These are phyloP conservation scores for Latrodectus geometricus DNA, from an alignment of 1,140 invertebrate genomes.

Conservation along the genomic window DNA sequence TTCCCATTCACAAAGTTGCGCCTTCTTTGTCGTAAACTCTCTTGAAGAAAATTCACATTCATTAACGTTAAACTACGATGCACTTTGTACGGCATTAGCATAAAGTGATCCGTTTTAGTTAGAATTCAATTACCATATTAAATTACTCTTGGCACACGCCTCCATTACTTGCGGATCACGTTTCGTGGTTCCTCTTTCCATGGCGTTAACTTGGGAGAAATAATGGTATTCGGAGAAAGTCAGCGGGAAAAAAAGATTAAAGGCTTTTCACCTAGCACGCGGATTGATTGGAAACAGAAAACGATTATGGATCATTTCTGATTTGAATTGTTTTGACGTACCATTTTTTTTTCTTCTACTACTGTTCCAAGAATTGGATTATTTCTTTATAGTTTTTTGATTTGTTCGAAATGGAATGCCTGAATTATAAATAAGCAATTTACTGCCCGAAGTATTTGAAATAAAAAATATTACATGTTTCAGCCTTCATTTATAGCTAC, in stretches of 20 bases:
- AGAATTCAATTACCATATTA: slow-evolving; percentile 50
- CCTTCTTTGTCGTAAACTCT: slow-evolving; percentile 1
- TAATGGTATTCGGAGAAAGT: background rate
- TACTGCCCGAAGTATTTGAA: too few species aligned
- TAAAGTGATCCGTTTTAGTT: slow-evolving; percentile 31
- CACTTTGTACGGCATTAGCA: slow-evolving; percentile 21
- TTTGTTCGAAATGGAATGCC: too few species aligned
- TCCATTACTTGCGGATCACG: slow-evolving; percentile 7
- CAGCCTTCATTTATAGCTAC: too few species aligned
- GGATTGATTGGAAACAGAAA: slow-evolving; percentile 6
- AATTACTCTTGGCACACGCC: slow-evolving; percentile 7
- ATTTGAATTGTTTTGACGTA: too few species aligned
- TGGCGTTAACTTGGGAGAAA: background rate
- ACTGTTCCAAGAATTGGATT: too few species aligned
- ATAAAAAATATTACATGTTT: too few species aligned
- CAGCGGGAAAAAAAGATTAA: background rate
- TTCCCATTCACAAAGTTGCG: slow-evolving; percentile 3
- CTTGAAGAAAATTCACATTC: slow-evolving; percentile 19
- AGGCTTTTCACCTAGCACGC: slow-evolving; percentile 10
- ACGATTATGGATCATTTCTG: background rate
- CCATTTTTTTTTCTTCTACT: too few species aligned
- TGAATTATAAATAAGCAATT: too few species aligned
- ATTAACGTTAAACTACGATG: slow-evolving; percentile 11
- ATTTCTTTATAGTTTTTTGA: too few species aligned
- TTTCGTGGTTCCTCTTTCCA: background rate